These are phyloP conservation scores for Sander lucioperca DNA, from an alignment of 2,113 vertebrate species.

Conservation along the genomic window DNA sequence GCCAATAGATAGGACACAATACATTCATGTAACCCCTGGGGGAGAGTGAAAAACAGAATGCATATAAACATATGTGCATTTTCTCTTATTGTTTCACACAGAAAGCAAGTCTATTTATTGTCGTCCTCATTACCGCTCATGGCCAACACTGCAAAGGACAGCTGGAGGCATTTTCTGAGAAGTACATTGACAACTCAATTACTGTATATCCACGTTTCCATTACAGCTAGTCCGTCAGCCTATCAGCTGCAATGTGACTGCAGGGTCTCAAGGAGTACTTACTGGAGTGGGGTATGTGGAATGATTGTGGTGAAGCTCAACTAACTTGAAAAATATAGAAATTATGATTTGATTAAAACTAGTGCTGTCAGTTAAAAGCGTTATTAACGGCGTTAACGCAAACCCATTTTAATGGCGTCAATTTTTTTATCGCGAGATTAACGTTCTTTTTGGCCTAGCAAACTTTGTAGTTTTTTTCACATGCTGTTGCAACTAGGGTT, in stretches of 20 bases:
- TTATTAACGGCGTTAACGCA: too few species aligned
- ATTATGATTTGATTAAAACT: too few species aligned
- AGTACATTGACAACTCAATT: conserved; percentile 31
- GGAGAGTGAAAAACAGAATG: conserved; percentile 1
- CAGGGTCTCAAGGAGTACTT: neutral
- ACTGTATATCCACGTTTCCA: conserved; percentile 13
- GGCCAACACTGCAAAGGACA: conserved; percentile 3
- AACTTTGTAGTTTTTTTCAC: too few species aligned
- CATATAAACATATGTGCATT: neutral
- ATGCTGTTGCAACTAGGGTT: too few species aligned
- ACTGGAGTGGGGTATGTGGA: too few species aligned
- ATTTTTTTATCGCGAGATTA: too few species aligned
- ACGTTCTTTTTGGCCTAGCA: too few species aligned
- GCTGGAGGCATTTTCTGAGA: conserved; percentile 28
- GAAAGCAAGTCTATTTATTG: conserved; percentile 10
- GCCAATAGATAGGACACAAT: conserved; percentile 2
- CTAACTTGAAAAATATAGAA: too few species aligned
- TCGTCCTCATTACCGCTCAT: conserved; percentile 20
- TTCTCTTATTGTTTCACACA: conserved; percentile 7
- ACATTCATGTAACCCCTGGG: conserved; percentile 11
- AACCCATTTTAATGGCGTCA: too few species aligned
- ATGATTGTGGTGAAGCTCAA: too few species aligned
- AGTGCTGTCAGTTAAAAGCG: too few species aligned
- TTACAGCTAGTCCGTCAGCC: neutral
- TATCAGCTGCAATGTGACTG: neutral